Evolutionary conservation across 2,113 vertebrate species (phyloP).

Genomic region (Chinchilla lanigera): DNA sequence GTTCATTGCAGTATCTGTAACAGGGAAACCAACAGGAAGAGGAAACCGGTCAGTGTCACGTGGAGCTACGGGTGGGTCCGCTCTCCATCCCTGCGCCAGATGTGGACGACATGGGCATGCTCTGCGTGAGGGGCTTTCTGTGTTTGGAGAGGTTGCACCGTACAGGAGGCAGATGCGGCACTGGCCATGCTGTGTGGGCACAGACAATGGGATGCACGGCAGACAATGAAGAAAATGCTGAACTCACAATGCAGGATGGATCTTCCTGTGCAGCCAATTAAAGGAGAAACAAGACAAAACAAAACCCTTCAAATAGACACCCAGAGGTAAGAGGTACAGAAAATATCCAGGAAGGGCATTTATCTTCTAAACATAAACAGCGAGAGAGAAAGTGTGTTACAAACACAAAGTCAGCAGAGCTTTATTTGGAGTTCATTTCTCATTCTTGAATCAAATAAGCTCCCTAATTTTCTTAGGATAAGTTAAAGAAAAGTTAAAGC

Average conservation of each 20-base stretch:
- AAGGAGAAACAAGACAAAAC: constrained; percentile 79
- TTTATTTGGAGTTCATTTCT: constrained; percentile 34
- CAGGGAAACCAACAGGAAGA: constrained; percentile 69
- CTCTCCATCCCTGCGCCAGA: constrained; percentile 5
- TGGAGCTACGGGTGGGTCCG: background rate
- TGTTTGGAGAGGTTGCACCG: background rate
- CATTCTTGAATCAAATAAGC: background rate
- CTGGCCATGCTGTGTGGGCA: constrained; percentile 57
- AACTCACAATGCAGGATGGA: constrained; percentile 81
- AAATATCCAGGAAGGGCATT: constrained; percentile 43
- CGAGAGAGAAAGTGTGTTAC: background rate
- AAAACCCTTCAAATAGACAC: constrained; percentile 75
- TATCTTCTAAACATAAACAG: constrained; percentile 45
- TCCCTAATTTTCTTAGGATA: background rate
- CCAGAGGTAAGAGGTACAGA: constrained; percentile 25
- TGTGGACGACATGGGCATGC: constrained; percentile 60
- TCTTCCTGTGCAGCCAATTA: constrained; percentile 81
- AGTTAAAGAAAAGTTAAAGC: constrained; percentile 57
- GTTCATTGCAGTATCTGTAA: constrained; percentile 97
- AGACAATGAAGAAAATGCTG: constrained; percentile 46
- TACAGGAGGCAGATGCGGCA: constrained; percentile 43
- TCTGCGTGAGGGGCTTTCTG: constrained; percentile 15
- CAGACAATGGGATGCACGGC: constrained; percentile 60
- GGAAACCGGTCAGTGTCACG: constrained; percentile 28
- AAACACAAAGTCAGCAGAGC: constrained; percentile 49